Conservation (phyloP, 2,113 vertebrate species). For the Asarcornis scutulata region DNA sequence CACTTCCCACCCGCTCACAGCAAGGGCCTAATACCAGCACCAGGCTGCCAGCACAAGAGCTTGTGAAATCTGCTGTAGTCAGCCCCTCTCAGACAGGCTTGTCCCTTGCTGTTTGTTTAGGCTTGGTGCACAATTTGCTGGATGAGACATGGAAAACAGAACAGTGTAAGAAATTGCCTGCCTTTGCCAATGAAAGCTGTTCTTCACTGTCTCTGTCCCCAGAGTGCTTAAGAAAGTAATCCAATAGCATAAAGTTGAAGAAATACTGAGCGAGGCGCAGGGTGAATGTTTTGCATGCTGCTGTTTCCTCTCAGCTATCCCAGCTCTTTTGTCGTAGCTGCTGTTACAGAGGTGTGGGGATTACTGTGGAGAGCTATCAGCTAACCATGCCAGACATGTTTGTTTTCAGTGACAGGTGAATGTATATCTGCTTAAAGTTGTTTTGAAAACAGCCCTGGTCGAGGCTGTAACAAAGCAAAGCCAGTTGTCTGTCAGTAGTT, state of each 20-base stretch:
- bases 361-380: neutral
- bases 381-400: neutral
- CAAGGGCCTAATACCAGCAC: neutral
- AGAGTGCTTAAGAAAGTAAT: constrained; percentile 49
- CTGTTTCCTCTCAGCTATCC: neutral
- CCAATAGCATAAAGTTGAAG: neutral
- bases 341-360: neutral
- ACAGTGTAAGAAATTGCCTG: constrained; percentile 11
- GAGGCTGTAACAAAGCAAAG: neutral
- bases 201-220: constrained; percentile 16
- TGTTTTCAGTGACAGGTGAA: neutral
- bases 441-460: constrained; percentile 1
- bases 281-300: neutral
- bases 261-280: neutral
- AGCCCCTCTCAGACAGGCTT: neutral
- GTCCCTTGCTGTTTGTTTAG: neutral
- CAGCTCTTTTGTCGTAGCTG: neutral
- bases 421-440: neutral
- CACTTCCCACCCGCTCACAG: neutral
- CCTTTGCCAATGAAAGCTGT: constrained; percentile 53
- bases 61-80: neutral
- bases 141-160: constrained; percentile 41
- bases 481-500: neutral
- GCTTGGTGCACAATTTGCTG: neutral
- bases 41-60: neutral